A percentile compares a stretch with the other conserved stretches of the same genome.
Evolutionary conservation across 2,113 vertebrate species (phyloP).

Genomic region (Bufo gargarizans): DNA sequence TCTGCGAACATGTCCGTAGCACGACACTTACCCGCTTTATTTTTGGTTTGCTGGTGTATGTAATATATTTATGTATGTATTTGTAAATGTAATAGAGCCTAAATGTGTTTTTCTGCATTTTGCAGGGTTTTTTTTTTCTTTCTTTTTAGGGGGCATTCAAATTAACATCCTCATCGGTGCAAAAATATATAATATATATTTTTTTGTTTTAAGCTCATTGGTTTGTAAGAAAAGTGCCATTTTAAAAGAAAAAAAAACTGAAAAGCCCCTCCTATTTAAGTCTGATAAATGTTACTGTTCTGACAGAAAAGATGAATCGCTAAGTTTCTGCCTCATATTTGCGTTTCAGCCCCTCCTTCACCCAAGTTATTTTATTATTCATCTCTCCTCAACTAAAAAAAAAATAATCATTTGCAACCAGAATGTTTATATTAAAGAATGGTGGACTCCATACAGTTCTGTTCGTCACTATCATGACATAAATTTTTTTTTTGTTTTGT

Average conservation of each 20-base stretch:
- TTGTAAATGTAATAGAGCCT: slow-evolving; percentile 79
- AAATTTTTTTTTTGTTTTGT: slow-evolving; percentile 15
- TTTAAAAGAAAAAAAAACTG: slow-evolving; percentile 52
- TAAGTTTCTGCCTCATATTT: slow-evolving; percentile 30
- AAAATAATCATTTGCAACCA: slow-evolving; percentile 23
- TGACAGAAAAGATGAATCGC: not conserved
- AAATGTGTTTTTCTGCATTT: slow-evolving; percentile 68
- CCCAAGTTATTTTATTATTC: not conserved
- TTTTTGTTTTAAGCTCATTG: slow-evolving; percentile 53
- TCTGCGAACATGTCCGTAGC: slow-evolving; percentile 61
- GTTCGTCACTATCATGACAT: slow-evolving; percentile 52
- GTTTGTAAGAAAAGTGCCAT: slow-evolving; percentile 58
- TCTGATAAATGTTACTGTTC: slow-evolving; percentile 45
- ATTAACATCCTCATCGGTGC: slow-evolving; percentile 58
- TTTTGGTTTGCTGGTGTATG: slow-evolving; percentile 77
- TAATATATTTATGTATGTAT: slow-evolving; percentile 87
- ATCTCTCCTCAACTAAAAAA: not conserved
- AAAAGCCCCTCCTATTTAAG: slow-evolving; percentile 35
- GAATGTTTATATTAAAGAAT: not conserved
- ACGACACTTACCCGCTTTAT: slow-evolving; percentile 66
- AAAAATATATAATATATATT: slow-evolving; percentile 57
- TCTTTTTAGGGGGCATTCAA: slow-evolving; percentile 63
- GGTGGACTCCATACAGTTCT: slow-evolving; percentile 47
- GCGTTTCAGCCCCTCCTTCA: not conserved
- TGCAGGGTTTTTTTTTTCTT: slow-evolving; percentile 52